These are phyloP conservation scores for Heteropelma amictum DNA, from an alignment of 2,888 invertebrate species.

Conservation along the genomic window DNA sequence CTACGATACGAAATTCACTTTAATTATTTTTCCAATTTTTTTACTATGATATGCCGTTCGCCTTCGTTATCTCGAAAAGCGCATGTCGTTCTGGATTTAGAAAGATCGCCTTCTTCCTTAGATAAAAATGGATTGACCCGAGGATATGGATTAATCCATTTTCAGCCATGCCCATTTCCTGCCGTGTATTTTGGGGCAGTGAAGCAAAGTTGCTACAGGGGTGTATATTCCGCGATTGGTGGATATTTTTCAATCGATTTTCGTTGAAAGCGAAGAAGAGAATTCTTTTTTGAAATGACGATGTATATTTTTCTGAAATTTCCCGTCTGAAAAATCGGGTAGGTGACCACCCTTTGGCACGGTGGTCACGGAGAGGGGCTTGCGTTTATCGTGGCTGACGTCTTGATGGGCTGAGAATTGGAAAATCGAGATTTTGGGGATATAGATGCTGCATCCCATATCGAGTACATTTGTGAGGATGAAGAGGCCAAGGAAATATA, in stretches of 20 bases:
- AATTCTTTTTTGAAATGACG: background rate
- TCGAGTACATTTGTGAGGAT: background rate
- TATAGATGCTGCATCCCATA: background rate
- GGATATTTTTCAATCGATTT: background rate
- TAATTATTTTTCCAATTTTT: too few relatives aligned
- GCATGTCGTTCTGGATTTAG: too few relatives aligned
- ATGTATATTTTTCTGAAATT: background rate
- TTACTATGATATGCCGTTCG: too few relatives aligned
- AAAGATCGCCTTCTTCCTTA: too few relatives aligned
- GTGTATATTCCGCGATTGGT: too few relatives aligned
- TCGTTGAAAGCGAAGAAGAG: background rate
- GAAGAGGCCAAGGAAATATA: slow-evolving; percentile 18
- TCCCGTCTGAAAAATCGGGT: background rate
- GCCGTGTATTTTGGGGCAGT: too few relatives aligned
- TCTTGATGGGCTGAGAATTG: slow-evolving; percentile 52
- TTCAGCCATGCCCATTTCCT: too few relatives aligned
- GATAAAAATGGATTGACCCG: too few relatives aligned
- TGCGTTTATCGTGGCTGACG: slow-evolving; percentile 22
- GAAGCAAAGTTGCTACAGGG: too few relatives aligned
- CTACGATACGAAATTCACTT: too few relatives aligned
- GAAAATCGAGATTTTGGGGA: slow-evolving; percentile 30
- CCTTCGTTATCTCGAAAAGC: too few relatives aligned
- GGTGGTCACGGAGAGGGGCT: background rate
- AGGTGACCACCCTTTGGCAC: background rate
- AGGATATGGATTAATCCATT: too few relatives aligned